phyloP scores from a whole-genome alignment of 2,113 vertebrate genomes.

The Peromyscus californicus region DNA sequence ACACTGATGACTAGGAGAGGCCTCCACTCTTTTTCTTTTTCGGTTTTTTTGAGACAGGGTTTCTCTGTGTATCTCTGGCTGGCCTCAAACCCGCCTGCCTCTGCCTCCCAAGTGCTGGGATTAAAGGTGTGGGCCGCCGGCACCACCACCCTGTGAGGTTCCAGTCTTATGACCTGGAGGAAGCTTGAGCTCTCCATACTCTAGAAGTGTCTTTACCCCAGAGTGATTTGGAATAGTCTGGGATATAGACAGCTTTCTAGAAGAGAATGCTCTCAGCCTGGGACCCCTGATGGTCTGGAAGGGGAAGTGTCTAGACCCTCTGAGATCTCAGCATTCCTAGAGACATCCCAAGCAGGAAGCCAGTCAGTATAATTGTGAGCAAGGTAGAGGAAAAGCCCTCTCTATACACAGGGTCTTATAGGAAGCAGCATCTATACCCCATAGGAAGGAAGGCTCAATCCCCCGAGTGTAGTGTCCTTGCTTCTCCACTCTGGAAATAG shows the following conservation, averaged over 20 bases:
- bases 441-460: not conserved
- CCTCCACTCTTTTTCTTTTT: not conserved
- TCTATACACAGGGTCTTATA: not conserved
- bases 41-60: not conserved
- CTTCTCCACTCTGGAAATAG: not conserved
- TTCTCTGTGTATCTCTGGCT: not conserved
- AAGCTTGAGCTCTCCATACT: not conserved
- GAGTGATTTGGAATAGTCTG: not conserved
- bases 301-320: not conserved
- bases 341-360: constrained; percentile 2
- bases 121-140: not conserved
- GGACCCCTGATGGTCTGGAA: not conserved
- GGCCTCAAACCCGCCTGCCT: not conserved
- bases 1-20: constrained; percentile 10
- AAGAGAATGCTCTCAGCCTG: not conserved
- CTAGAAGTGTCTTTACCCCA: not conserved
- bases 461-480: not conserved
- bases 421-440: not conserved
- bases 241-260: not conserved
- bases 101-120: not conserved
- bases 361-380: not conserved
- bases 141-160: not conserved
- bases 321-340: not conserved
- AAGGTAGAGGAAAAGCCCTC: not conserved
- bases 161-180: not conserved